Evolutionary conservation across 2,797 vertebrate genomes (phyloP), one percentile per base, ranked within the genome.

Genomic region (Micropoecilia bifurca): DNA sequence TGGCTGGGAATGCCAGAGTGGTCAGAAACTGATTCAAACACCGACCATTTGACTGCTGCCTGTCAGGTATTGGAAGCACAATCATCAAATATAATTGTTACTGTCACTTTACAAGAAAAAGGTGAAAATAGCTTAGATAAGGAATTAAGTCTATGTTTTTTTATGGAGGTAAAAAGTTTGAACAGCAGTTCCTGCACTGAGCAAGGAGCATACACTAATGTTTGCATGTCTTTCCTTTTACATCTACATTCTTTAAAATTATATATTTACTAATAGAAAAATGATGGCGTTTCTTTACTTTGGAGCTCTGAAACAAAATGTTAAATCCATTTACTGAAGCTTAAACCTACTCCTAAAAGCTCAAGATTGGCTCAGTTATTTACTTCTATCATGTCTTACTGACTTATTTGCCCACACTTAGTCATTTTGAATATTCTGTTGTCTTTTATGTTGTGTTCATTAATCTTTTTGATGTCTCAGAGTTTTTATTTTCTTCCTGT

Each of bases 1-100:
- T 74, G 75, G 63, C 30, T 36, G 79, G 80, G 22, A 68, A 74
- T 69, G 59, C 81, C 28, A n/a, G 48, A 75, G 75, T 71, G 76
- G 72, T 78, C 80, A 79, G 68, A 90, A 88, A 61, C 69, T 18
- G 43, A 83, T 82, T 82, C 80, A 76, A 76, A 74, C 72, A 46
- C 61, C 76, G 77, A 68, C 66, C 7, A n/a, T 46, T 48, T 45
- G 59, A 55, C 50, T 69, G 22, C 76, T 68, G 4, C 10, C 72
- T 82, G 33, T 84, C 71, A 79, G 46, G 80, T 30, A 79, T 73
- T 39, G 78, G 16, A 73, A 45, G 59, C 36, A 1, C 30, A 80
- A 80, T 80, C 68, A 72, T 83, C 61, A 77, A 74, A 88, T 78
- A 74, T 45, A n/a, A 55, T 75, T 73, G 76, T 72, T 30, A 57